These are phyloP conservation scores for Drosophila engyochracea DNA, from an alignment of 2,888 invertebrate species.

Conservation along the genomic window DNA sequence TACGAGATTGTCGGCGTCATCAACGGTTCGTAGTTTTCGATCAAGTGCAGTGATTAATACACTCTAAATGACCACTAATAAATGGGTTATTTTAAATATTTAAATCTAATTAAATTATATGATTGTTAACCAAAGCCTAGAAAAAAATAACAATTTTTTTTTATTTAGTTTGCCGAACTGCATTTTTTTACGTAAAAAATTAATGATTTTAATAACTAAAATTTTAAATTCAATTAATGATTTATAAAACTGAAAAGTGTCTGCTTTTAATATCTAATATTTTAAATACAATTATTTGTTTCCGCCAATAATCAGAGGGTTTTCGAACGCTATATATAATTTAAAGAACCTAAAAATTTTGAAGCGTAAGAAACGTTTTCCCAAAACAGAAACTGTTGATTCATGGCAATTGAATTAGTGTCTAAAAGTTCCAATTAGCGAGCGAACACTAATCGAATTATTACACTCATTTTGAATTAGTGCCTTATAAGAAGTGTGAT, in stretches of 20 bases:
- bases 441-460: background rate
- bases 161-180: background rate
- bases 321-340: background rate
- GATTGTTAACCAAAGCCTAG: background rate
- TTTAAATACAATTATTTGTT: background rate
- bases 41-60: background rate
- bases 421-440: background rate
- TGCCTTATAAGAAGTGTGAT: background rate
- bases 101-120: background rate
- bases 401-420: background rate
- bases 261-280: background rate
- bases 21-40: slow-evolving; percentile 85
- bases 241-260: background rate
- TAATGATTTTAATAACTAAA: background rate
- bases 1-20: slow-evolving; percentile 94
- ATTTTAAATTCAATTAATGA: background rate
- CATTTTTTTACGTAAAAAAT: background rate
- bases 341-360: background rate
- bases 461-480: background rate
- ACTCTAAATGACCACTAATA: background rate
- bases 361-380: background rate
- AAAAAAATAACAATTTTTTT: background rate
- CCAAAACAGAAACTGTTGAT: background rate
- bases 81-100: background rate
- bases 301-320: no score